Conservation (phyloP, 2,113 vertebrate species). For the Acanthochromis polyacanthus region DNA sequence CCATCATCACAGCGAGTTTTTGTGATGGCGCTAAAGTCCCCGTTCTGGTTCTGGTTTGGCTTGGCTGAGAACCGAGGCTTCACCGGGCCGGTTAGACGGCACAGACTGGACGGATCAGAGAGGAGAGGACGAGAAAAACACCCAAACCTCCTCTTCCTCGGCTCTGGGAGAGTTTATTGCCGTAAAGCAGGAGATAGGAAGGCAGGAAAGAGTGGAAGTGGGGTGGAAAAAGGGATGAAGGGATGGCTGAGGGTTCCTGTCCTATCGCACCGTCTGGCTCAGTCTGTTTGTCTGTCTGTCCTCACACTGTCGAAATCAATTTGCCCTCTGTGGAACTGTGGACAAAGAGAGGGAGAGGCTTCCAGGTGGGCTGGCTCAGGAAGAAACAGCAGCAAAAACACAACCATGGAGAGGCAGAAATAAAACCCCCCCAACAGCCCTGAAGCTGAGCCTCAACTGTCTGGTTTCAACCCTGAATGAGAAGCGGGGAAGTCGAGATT, state of each 20-base stretch:
- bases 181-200: slow-evolving; percentile 44
- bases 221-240: slow-evolving; percentile 24
- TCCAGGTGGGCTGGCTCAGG: slow-evolving; percentile 73
- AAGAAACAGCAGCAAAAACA: slow-evolving; percentile 62
- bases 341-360: slow-evolving; percentile 89
- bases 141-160: slow-evolving; percentile 14
- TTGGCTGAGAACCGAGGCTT: slow-evolving; percentile 27
- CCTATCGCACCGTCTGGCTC: slow-evolving; percentile 61
- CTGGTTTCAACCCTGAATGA: no score
- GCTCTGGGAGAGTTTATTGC: slow-evolving; percentile 59
- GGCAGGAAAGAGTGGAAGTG: slow-evolving; percentile 19
- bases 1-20: slow-evolving; percentile 43
- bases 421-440: neutral
- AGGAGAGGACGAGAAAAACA: neutral
- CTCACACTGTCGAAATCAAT: slow-evolving; percentile 99
- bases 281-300: slow-evolving; percentile 81
- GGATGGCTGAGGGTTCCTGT: slow-evolving; percentile 56
- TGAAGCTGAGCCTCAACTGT: no score
- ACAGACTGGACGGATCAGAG: neutral
- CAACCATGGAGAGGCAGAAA: slow-evolving; percentile 35
- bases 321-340: slow-evolving; percentile 93
- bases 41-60: slow-evolving; percentile 24
- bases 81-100: slow-evolving; percentile 36
- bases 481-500: neutral
- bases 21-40: slow-evolving; percentile 28